A percentile compares a stretch with the other conserved stretches of the same genome.
Evolutionary conservation across 2,113 vertebrate species (phyloP).

Genomic region (Corvus cornix): DNA sequence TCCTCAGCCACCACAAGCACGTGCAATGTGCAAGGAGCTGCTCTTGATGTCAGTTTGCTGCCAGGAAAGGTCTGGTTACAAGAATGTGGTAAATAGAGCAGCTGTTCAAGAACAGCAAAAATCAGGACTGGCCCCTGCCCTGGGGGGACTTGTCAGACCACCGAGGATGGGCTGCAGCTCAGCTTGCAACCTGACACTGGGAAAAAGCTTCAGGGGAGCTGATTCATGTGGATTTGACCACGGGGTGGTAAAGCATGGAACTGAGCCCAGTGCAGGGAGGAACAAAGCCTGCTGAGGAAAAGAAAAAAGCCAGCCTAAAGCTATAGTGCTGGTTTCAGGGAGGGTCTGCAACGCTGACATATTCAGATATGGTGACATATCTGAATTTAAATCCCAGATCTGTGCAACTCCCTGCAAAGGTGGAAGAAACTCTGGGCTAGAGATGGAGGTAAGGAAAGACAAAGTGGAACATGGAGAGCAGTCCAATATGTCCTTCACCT

Average conservation of each 20-base stretch:
- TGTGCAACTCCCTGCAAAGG: background rate
- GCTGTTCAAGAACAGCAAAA: background rate
- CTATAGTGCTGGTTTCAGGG: background rate
- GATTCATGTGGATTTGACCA: background rate
- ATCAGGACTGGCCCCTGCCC: background rate
- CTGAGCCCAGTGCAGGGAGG: background rate
- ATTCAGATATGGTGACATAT: background rate
- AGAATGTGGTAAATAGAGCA: background rate
- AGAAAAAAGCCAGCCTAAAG: background rate
- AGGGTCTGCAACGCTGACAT: background rate
- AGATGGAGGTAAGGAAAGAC: background rate
- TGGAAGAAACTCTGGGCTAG: background rate
- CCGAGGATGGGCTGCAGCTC: background rate
- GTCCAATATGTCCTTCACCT: background rate
- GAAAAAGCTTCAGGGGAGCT: background rate
- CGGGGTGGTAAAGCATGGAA: background rate
- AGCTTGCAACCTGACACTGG: background rate
- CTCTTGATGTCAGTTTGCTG: background rate
- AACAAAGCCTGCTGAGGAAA: background rate
- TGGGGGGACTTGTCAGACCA: slow-evolving; percentile 1
- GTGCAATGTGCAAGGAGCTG: fast-evolving
- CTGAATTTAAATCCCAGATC: background rate
- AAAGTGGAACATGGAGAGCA: background rate
- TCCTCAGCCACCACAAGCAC: background rate
- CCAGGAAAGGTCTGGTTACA: background rate